These are phyloP conservation scores for Melanostigma gelatinosum DNA, from an alignment of 2,113 vertebrate species.

Conservation along the genomic window DNA sequence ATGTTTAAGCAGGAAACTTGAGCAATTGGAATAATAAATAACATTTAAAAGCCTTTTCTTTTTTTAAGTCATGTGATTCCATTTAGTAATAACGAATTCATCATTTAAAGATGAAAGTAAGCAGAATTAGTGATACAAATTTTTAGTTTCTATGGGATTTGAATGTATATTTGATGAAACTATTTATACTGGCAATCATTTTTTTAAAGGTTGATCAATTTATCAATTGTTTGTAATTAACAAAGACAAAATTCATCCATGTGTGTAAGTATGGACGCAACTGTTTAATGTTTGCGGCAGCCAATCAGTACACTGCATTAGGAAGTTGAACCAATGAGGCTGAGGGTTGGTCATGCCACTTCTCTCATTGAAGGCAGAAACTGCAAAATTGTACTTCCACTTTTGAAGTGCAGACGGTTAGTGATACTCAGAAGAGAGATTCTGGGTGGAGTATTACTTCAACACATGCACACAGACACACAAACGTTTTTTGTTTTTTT, in stretches of 20 bases:
- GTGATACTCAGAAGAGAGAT: conserved; percentile 17
- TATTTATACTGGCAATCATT: neutral
- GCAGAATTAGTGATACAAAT: neutral
- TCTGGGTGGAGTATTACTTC: neutral
- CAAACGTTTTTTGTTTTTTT: conserved; percentile 15
- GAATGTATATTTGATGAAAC: neutral
- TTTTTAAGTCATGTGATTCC: neutral
- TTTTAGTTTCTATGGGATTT: neutral
- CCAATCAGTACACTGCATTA: no score
- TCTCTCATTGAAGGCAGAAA: neutral
- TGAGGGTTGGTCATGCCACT: neutral
- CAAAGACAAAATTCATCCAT: neutral
- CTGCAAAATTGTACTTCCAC: neutral
- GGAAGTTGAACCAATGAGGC: neutral
- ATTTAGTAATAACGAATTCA: neutral
- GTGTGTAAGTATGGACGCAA: neutral
- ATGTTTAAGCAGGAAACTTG: neutral
- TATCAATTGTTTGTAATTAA: neutral
- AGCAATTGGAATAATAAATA: neutral
- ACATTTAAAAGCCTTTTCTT: neutral
- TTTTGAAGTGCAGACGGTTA: conserved; percentile 13
- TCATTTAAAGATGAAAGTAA: neutral
- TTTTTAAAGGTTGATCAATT: neutral
- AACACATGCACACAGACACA: conserved; percentile 24
- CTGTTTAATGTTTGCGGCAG: neutral